phyloP scores from a whole-genome alignment of 1,140 invertebrate species.

The Pseudomyrmex flavicornis region DNA sequence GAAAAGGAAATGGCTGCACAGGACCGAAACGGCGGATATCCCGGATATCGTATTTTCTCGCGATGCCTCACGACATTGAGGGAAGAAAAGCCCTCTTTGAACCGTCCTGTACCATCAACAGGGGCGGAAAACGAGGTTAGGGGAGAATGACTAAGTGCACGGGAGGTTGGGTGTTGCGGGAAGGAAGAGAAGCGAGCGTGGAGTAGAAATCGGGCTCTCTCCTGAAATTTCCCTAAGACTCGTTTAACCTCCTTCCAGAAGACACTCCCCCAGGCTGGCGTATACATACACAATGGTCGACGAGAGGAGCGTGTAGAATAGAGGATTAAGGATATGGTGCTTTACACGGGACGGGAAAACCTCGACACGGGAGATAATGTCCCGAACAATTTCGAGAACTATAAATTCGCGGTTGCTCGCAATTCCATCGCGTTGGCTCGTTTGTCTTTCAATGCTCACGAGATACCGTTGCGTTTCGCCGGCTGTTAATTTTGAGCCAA shows the following conservation, averaged over 20 bases:
- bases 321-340: background rate
- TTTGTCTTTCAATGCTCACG: background rate
- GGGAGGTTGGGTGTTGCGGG: slow-evolving; percentile 41
- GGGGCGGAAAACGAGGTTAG: slow-evolving; percentile 68
- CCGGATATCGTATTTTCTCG: slow-evolving; percentile 71
- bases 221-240: slow-evolving; percentile 73
- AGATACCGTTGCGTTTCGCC: background rate
- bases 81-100: slow-evolving; percentile 37
- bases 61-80: slow-evolving; percentile 30
- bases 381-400: slow-evolving; percentile 4
- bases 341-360: background rate
- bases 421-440: background rate
- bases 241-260: slow-evolving; percentile 66
- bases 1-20: slow-evolving; percentile 46
- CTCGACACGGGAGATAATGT: slow-evolving; percentile 3
- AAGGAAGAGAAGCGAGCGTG: slow-evolving; percentile 2
- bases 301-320: background rate
- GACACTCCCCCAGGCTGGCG: too few relatives aligned
- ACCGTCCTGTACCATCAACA: slow-evolving; percentile 54
- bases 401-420: slow-evolving; percentile 10
- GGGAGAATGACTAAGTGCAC: slow-evolving; percentile 72
- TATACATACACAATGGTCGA: background rate
- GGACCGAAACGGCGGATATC: slow-evolving; percentile 44
- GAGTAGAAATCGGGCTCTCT: slow-evolving; percentile 51
- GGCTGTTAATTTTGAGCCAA: slow-evolving; percentile 12